Evolutionary conservation across 2,888 invertebrate genomes (phyloP), one percentile per base, ranked within the genome.

Genomic region (Melinaea marsaeus): DNA sequence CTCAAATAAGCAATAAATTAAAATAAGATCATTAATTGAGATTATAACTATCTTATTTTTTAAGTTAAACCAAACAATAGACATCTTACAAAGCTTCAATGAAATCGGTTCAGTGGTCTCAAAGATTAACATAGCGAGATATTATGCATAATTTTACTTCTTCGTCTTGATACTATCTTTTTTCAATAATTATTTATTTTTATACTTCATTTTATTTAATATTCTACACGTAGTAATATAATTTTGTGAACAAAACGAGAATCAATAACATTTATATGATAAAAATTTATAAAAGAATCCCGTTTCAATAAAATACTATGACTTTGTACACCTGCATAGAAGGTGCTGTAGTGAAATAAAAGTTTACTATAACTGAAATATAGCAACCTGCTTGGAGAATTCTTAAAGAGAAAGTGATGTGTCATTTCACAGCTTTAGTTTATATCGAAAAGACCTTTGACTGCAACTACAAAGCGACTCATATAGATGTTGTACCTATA

Each of bases 371-470:
- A 60, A 22, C 22, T 22, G 22, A 22, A 22, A 22, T 22, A 22
- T 22, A 22, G 1, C 22, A 22, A 22, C 22, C 22, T 22, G n/a
- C 3, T 57, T 57, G 58, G 54, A 34, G 62, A 62, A 62, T 60
- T 60, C 58, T 55, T 55, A 57, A 59, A 65, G 55, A 60, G 60
- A 42, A 60, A 60, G 62, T 58, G 46, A 58, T 60, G 55, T 62
- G 66, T 62, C 65, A 62, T 62, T 67, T 61, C 57, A 58, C 51
- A 56, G 46, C 47, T 37, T 58, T 33, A 55, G 58, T 66, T 61
- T 64, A 64, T 59, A 64, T 67, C 62, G 58, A 65, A 60, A 22
- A 62, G 58, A 65, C 54, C 62, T 65, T 66, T 67, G 60, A 65
- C 62, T 65, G 54, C 63, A 55, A 11, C 51, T 51, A 62, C 65